These are phyloP conservation scores for Eolophus roseicapilla DNA, from an alignment of 2,113 vertebrate species.

Conservation along the genomic window DNA sequence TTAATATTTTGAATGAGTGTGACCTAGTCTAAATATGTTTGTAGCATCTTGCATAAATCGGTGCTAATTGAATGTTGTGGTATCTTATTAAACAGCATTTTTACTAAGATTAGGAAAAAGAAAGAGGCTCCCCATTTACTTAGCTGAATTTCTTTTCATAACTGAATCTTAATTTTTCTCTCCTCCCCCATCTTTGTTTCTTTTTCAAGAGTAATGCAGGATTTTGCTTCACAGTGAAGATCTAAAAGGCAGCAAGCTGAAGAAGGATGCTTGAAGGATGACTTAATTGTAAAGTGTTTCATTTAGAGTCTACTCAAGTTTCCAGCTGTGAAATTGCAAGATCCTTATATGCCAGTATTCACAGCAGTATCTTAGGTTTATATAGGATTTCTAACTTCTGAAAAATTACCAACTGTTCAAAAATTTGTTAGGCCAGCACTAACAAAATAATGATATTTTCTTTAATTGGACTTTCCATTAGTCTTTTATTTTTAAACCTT, in stretches of 20 bases:
- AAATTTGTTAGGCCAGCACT: not conserved
- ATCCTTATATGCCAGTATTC: not conserved
- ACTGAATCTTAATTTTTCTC: not conserved
- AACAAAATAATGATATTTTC: not conserved
- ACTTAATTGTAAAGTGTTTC: constrained; percentile 23
- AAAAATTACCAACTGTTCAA: not conserved
- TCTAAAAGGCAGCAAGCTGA: not conserved
- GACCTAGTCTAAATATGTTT: constrained; percentile 1
- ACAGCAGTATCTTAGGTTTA: not conserved
- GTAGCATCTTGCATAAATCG: not conserved
- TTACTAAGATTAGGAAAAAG: not conserved
- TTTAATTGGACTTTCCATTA: not conserved
- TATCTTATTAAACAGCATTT: constrained; percentile 27
- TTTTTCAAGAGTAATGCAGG: not conserved
- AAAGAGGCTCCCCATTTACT: not conserved
- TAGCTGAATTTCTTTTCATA: not conserved
- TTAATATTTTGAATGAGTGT: constrained; percentile 24
- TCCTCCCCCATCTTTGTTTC: not conserved
- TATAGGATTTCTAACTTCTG: not conserved
- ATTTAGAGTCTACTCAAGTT: not conserved
- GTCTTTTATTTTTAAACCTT: not conserved
- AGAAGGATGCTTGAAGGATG: constrained; percentile 10
- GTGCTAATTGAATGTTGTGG: constrained; percentile 38
- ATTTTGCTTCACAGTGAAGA: not conserved
- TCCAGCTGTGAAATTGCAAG: constrained; percentile 5